Conservation (phyloP, 1,140 invertebrate genomes). For the Bemisia tabaci region DNA sequence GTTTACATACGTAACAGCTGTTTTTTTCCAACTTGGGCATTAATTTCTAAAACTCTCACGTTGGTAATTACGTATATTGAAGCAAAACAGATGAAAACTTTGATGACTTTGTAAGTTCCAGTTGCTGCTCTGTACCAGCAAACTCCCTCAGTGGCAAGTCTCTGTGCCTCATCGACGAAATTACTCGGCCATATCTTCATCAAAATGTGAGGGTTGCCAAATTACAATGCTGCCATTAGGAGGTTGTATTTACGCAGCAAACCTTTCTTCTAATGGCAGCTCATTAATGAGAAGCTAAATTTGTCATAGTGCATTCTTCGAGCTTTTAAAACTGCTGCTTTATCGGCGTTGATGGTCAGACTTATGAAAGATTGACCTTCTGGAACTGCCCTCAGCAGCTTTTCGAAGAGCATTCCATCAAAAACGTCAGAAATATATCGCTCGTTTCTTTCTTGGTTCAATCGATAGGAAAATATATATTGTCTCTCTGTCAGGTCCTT, state of each 20-base stretch:
- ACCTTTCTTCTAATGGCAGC: background rate
- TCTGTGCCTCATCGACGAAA: background rate
- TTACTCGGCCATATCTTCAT: background rate
- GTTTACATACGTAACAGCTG: background rate
- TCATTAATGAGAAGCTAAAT: background rate
- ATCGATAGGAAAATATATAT: no score
- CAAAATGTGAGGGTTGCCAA: background rate
- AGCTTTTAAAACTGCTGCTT: background rate
- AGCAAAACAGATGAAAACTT: background rate
- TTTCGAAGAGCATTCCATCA: no score
- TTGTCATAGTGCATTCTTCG: background rate
- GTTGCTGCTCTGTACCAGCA: background rate
- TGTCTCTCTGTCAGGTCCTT: no score
- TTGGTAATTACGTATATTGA: background rate
- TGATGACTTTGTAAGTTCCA: background rate
- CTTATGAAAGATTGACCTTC: background rate
- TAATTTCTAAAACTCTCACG: background rate
- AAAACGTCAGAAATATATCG: no score
- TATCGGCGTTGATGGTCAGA: background rate
- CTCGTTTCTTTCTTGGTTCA: no score
- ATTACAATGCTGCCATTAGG: background rate
- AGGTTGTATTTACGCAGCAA: background rate
- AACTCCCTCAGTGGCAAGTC: background rate
- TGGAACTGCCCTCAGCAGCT: no score
- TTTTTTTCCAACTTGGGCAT: background rate